Conservation (phyloP, 2,113 vertebrate genomes). For the Nibea albiflora region DNA sequence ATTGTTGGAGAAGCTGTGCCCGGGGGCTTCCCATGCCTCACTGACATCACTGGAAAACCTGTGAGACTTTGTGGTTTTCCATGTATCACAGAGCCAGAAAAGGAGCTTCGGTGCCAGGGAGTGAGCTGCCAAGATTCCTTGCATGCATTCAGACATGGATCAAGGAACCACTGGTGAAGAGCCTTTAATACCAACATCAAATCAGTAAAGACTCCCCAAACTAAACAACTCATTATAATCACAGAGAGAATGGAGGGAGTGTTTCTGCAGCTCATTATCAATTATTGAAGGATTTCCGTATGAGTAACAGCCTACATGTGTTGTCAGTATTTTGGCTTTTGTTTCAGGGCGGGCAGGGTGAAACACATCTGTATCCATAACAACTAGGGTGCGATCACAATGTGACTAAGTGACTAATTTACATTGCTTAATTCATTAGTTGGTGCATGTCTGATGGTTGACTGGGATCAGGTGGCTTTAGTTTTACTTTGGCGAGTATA, state of each 20-base stretch:
- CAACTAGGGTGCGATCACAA: constrained; percentile 15
- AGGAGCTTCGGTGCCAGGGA: background rate
- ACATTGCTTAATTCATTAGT: background rate
- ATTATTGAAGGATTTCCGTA: background rate
- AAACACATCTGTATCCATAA: background rate
- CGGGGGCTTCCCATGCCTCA: background rate
- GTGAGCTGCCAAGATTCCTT: background rate
- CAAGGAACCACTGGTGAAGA: background rate
- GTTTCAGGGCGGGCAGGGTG: background rate
- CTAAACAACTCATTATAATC: background rate
- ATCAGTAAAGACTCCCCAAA: background rate
- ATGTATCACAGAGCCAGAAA: constrained; percentile 11
- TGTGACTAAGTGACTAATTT: constrained; percentile 24
- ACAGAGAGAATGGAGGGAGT: background rate
- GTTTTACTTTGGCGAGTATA: background rate
- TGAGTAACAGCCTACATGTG: background rate
- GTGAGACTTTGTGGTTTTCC: constrained; percentile 5
- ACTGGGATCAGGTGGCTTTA: constrained; percentile 17
- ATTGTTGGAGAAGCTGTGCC: background rate
- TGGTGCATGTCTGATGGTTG: constrained; percentile 1
- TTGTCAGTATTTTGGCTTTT: background rate
- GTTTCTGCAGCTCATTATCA: background rate
- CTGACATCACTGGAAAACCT: constrained; percentile 17
- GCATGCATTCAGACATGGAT: background rate
- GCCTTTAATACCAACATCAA: background rate